Evolutionary conservation across 2,888 invertebrate species (phyloP).

Genomic region (Tetheella fluctuosa): DNA sequence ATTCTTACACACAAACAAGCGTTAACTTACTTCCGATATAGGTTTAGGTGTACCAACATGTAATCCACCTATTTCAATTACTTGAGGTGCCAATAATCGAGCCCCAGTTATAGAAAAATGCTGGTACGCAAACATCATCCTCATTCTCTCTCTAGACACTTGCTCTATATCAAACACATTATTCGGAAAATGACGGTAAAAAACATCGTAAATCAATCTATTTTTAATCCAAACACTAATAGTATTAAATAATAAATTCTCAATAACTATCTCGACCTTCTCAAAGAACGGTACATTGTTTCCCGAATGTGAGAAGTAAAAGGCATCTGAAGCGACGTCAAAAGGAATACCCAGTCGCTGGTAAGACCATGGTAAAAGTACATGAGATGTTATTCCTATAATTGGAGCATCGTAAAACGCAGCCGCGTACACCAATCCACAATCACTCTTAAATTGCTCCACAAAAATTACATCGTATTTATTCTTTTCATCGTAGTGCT

Average conservation of each 20-base stretch:
- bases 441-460: slow-evolving; percentile 76
- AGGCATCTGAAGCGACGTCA: slow-evolving; percentile 75
- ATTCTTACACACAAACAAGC: too few relatives aligned
- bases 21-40: slow-evolving; percentile 50
- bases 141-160: slow-evolving; percentile 70
- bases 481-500: slow-evolving; percentile 42
- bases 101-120: slow-evolving; percentile 84
- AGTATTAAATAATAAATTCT: slow-evolving; percentile 42
- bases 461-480: slow-evolving; percentile 76
- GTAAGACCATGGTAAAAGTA: slow-evolving; percentile 75
- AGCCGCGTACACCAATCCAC: slow-evolving; percentile 66
- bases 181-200: slow-evolving; percentile 67
- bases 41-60: slow-evolving; percentile 62
- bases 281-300: slow-evolving; percentile 51
- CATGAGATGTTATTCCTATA: slow-evolving; percentile 80
- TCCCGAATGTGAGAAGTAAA: slow-evolving; percentile 66
- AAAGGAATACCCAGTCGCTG: slow-evolving; percentile 75
- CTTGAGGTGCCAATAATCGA: slow-evolving; percentile 76
- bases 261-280: slow-evolving; percentile 53
- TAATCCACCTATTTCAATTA: slow-evolving; percentile 85
- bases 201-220: slow-evolving; percentile 56
- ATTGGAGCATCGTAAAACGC: slow-evolving; percentile 72
- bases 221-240: slow-evolving; percentile 54
- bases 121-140: slow-evolving; percentile 84
- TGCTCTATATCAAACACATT: slow-evolving; percentile 72